These are phyloP conservation scores for Lasiurus cinereus DNA, from an alignment of 2,113 vertebrate species.

Conservation along the genomic window DNA sequence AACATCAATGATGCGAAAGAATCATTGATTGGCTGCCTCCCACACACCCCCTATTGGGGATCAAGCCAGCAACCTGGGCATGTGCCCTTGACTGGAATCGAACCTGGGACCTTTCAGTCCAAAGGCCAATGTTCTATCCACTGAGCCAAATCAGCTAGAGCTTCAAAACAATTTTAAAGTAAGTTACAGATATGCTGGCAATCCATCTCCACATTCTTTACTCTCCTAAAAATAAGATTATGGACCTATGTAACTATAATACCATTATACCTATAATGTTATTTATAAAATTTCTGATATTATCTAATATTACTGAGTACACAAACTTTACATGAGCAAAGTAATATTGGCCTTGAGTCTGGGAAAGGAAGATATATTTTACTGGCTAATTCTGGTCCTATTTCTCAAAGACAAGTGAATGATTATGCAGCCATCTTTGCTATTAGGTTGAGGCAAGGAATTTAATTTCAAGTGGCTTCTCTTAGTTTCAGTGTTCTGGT, in stretches of 20 bases:
- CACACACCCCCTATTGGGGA: too few species aligned
- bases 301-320: not conserved
- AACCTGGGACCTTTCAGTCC: too few species aligned
- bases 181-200: not conserved
- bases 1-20: too few species aligned
- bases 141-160: too few species aligned
- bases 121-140: too few species aligned
- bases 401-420: conserved; percentile 13
- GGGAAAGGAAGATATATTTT: not conserved
- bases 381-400: not conserved
- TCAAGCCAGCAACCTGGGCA: too few species aligned
- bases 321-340: not conserved
- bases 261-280: not conserved
- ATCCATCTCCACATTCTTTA: not conserved
- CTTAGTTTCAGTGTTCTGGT: not conserved
- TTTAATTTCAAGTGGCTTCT: not conserved
- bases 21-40: too few species aligned
- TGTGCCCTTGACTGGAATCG: too few species aligned
- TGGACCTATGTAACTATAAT: not conserved
- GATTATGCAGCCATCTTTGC: not conserved
- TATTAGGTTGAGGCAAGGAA: conserved; percentile 1
- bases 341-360: not conserved
- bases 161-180: not conserved
- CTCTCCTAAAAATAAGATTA: not conserved
- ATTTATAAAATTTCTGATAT: not conserved